phyloP scores from a whole-genome alignment of 2,888 invertebrate genomes.

The Sminthurinus aureus region DNA sequence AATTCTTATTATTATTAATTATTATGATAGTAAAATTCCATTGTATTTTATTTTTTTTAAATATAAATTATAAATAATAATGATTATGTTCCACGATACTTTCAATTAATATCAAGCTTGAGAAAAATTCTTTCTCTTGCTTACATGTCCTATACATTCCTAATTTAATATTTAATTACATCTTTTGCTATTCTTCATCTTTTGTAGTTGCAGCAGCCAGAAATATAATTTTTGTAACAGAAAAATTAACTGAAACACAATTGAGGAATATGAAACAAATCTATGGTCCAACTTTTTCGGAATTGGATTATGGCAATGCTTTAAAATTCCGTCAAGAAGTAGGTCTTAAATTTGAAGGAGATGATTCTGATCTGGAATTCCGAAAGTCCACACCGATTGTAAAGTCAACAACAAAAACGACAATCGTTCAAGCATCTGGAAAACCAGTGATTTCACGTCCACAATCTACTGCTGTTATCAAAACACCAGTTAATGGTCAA shows the following conservation, averaged over 20 bases:
- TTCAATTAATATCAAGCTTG: too few species aligned
- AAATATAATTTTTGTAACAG: conserved; percentile 79
- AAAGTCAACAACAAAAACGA: neutral
- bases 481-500: neutral
- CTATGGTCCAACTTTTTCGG: neutral
- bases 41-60: too few species aligned
- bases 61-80: too few species aligned
- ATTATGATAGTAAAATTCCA: too few species aligned
- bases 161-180: neutral
- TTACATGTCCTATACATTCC: neutral
- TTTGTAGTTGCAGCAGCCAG: conserved; percentile 71
- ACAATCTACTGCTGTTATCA: neutral
- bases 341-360: neutral
- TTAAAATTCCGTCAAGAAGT: neutral
- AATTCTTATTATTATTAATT: neutral
- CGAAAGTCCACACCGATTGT: neutral
- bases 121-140: too few species aligned
- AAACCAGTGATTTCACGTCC: neutral
- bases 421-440: too few species aligned
- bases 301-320: neutral
- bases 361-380: neutral
- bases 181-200: neutral
- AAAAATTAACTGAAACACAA: conserved; percentile 60
- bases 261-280: neutral
- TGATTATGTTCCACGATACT: too few species aligned